Evolutionary conservation across 2,113 vertebrate species (phyloP), one percentile per base, ranked within the genome.

Genomic region (Atlantisia rogersi): DNA sequence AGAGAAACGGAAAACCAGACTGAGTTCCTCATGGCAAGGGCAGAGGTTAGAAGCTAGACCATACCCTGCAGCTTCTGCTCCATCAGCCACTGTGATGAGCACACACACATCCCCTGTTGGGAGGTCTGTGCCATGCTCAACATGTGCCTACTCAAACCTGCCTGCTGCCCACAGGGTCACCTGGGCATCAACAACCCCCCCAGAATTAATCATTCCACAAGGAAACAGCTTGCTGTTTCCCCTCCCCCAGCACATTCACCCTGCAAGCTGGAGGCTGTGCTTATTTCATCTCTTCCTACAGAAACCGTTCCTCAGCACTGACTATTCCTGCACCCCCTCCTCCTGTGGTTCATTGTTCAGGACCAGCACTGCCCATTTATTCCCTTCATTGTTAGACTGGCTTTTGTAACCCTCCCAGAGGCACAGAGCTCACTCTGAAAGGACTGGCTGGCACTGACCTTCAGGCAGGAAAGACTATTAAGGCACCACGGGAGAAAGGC

Each of bases 401-500:
- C n/a, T 63, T 88, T 88, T 82, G 28, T 62, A 83, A 86, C 44
- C 31, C 59, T 39, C 31, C 52, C 11, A 90, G 48, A 73, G 11
- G 37, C 58, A 65, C 40, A 65, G 77, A 88, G 79, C 24, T 86
- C 53, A 28, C 44, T 9, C 0, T 39, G 67, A 48, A 80, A 95
- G 50, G 50, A 13, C 59, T 40, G 39, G 79, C 63, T 67, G 65
- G 80, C 37, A 69, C 11, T 35, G 37, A 74, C 91, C 82, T 86
- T 46, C 67, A 86, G 92, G 76, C 82, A 94, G 75, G 86, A 70
- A 67, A 83, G 32, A 65, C 55, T 42, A 92, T 70, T 80, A 90
- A 92, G 52, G 52, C 59, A 88, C 82, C 88, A 83, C 18, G 83
- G 31, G 37, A 80, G 63, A 86, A 77, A 94, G 91, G 69, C 90